Evolutionary conservation across 2,113 vertebrate species (phyloP).

Genomic region (Erythrocercus mccallii): DNA sequence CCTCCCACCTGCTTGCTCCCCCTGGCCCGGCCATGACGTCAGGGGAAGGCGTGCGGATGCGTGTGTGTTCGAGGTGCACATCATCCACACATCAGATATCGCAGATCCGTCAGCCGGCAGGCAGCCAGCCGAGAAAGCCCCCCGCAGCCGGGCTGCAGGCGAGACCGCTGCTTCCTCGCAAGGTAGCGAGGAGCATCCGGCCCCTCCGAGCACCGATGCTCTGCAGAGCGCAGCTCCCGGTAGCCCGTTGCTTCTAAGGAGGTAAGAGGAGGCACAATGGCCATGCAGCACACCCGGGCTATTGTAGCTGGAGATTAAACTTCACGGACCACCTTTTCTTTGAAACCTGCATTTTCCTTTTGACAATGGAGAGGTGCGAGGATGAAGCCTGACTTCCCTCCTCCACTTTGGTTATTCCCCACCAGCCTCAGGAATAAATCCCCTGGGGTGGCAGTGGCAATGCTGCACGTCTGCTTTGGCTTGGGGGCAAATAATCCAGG

Average conservation of each 20-base stretch:
- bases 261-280: constrained; percentile 16
- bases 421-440: constrained; percentile 1
- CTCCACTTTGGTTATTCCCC: not conserved
- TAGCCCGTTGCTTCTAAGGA: not conserved
- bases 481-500: not conserved
- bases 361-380: not conserved
- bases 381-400: not conserved
- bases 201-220: not conserved
- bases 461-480: not conserved
- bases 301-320: not conserved
- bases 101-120: constrained; percentile 9
- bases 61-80: constrained; percentile 50
- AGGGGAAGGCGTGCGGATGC: constrained; percentile 63
- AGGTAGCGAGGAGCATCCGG: not conserved
- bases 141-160: not conserved
- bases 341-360: not conserved
- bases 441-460: not conserved
- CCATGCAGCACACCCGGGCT: not conserved
- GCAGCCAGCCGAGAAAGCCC: not conserved
- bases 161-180: not conserved
- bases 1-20: constrained; percentile 65
- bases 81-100: constrained; percentile 1
- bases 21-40: constrained; percentile 66
- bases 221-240: not conserved
- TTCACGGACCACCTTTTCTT: not conserved